Evolutionary conservation across 1,140 invertebrate species (phyloP).

Genomic region (Coenobita brevimanus): DNA sequence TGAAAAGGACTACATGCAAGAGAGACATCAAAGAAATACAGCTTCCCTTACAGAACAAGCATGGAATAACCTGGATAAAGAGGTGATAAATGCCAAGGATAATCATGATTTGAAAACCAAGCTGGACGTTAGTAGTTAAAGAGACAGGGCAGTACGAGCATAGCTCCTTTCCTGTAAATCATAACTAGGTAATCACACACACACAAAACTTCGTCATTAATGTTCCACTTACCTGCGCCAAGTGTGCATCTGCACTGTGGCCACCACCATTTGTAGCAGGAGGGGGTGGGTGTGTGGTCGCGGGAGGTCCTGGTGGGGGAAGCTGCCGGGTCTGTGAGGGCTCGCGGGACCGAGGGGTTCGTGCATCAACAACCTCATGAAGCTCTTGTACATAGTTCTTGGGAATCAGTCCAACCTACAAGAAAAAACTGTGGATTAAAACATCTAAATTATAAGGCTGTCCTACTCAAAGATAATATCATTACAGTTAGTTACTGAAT

Average conservation of each 20-base stretch:
- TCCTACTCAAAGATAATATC: too few species aligned
- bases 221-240: constrained; percentile 52
- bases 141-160: too few species aligned
- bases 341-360: constrained; percentile 53
- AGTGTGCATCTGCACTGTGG: constrained; percentile 61
- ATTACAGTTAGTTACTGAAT: too few species aligned
- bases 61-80: too few species aligned
- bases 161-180: too few species aligned
- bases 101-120: neutral
- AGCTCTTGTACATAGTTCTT: constrained; percentile 69
- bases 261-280: constrained; percentile 63
- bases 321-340: constrained; percentile 61
- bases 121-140: too few species aligned
- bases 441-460: too few species aligned
- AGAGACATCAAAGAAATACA: too few species aligned
- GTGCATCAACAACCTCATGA: constrained; percentile 68
- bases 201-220: neutral
- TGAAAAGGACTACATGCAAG: too few species aligned
- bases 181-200: too few species aligned
- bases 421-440: neutral
- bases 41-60: neutral
- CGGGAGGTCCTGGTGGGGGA: constrained; percentile 50
- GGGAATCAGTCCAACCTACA: constrained; percentile 68
- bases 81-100: neutral
- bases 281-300: constrained; percentile 42